These are phyloP conservation scores for Nemotelus nigrinus DNA, from an alignment of 2,888 invertebrate genomes.

Conservation along the genomic window DNA sequence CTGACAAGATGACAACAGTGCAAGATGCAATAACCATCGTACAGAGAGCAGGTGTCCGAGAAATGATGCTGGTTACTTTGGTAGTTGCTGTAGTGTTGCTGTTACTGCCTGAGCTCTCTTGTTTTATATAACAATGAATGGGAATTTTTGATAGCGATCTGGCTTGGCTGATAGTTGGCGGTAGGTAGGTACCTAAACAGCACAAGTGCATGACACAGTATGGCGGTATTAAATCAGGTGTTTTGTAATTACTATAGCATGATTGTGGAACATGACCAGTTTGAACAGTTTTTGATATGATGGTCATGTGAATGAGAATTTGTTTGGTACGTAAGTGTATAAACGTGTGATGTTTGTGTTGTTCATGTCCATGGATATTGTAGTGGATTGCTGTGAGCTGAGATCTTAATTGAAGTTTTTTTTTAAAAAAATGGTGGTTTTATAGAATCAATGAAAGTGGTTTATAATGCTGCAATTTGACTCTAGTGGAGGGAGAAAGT, in stretches of 20 bases:
- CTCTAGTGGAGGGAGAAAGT: too few species aligned
- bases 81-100: not conserved
- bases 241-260: not conserved
- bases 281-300: not conserved
- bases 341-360: too few species aligned
- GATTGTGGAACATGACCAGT: not conserved
- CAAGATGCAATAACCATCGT: not conserved
- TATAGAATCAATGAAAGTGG: too few species aligned
- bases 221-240: conserved; percentile 15
- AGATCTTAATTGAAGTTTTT: too few species aligned
- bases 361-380: too few species aligned
- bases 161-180: not conserved
- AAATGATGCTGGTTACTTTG: conserved; percentile 15
- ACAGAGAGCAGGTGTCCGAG: not conserved
- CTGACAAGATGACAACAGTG: conserved; percentile 2
- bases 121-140: conserved; percentile 11
- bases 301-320: not conserved
- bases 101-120: not conserved
- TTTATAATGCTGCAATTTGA: too few species aligned
- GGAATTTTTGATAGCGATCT: not conserved
- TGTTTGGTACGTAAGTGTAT: not conserved
- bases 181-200: not conserved
- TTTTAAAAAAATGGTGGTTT: too few species aligned
- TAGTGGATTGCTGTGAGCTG: too few species aligned
- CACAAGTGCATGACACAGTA: not conserved